A percentile compares a stretch with the other conserved stretches of the same genome.
Conservation (phyloP, 2,888 invertebrate species). For the Andrena camellia region DNA sequence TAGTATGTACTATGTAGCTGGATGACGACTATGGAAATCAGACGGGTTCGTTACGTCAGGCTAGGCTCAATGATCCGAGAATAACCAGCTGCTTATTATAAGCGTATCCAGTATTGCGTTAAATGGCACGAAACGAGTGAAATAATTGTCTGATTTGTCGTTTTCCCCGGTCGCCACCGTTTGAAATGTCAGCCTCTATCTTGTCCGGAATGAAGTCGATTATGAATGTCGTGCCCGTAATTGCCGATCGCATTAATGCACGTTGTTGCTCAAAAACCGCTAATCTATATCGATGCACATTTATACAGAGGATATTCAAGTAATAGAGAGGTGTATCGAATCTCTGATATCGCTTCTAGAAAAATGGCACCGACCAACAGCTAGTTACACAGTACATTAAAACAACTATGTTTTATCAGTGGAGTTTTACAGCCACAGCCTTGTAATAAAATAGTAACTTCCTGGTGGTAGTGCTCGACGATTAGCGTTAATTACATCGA, state of each 20-base stretch:
- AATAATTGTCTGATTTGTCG: conserved; percentile 29
- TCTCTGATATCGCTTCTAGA: neutral
- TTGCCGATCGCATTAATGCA: neutral
- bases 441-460: too few species aligned
- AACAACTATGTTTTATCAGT: neutral
- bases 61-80: conserved; percentile 34
- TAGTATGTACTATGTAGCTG: too few species aligned
- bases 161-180: conserved; percentile 11
- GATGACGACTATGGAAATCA: conserved; percentile 51
- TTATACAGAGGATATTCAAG: neutral
- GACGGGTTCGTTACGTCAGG: conserved; percentile 48
- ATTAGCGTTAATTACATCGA: too few species aligned
- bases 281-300: conserved; percentile 1
- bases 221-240: conserved; percentile 4
- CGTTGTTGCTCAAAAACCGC: neutral
- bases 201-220: neutral
- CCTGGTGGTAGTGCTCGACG: too few species aligned
- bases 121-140: conserved; percentile 24
- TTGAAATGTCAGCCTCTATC: conserved; percentile 43
- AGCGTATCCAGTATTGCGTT: conserved; percentile 29
- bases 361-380: neutral
- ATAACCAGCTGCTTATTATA: conserved; percentile 40
- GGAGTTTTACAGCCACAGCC: neutral
- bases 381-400: neutral
- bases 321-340: neutral